A percentile compares a stretch with the other conserved stretches of the same genome.
Conservation (phyloP, 92 coral and sea anemone genomes). For the Phenganax marumi region DNA sequence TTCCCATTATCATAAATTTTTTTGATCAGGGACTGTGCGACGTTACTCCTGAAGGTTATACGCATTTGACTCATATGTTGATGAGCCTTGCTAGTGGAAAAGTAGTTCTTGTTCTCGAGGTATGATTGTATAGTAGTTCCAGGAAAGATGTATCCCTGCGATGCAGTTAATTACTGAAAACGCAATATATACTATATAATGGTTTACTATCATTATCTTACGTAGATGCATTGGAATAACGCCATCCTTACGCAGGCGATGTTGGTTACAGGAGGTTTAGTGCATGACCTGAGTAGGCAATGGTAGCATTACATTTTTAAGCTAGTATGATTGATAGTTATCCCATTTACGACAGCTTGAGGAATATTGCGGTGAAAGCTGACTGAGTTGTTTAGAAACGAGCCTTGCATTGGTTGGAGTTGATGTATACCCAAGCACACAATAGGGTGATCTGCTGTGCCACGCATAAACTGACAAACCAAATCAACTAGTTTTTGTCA, state of each 20-base stretch:
- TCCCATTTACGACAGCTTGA: too few relatives aligned
- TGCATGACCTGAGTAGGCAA: too few relatives aligned
- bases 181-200: not conserved
- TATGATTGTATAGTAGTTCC: conserved; percentile 9
- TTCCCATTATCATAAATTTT: not conserved
- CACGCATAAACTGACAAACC: not conserved
- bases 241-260: too few relatives aligned
- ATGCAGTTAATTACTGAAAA: not conserved
- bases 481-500: not conserved
- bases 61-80: conserved; percentile 83
- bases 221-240: too few relatives aligned
- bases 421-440: too few relatives aligned
- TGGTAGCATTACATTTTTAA: too few relatives aligned
- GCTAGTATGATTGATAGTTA: too few relatives aligned
- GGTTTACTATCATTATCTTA: not conserved
- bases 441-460: not conserved
- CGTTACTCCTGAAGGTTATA: conserved; percentile 92
- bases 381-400: too few relatives aligned
- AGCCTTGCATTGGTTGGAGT: too few relatives aligned
- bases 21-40: conserved; percentile 79
- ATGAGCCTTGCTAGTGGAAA: conserved; percentile 88
- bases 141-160: not conserved
- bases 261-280: too few relatives aligned
- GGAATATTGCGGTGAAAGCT: too few relatives aligned
- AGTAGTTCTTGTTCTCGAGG: conserved; percentile 85